These are phyloP conservation scores for Vimba vimba DNA, from an alignment of 2,113 vertebrate genomes.

Conservation along the genomic window DNA sequence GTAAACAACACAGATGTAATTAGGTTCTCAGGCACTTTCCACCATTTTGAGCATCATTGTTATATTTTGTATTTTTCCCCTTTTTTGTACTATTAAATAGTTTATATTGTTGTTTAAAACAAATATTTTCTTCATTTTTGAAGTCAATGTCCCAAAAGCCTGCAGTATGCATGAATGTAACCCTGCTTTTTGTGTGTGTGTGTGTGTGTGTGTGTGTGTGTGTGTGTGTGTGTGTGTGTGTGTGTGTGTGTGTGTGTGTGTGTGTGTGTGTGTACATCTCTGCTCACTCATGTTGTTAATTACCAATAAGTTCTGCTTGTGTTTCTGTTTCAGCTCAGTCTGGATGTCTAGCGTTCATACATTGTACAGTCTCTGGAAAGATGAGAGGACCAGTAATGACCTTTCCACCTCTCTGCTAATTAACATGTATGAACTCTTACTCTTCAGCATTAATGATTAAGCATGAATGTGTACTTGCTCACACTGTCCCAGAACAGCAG, in stretches of 20 bases:
- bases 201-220: not conserved
- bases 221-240: too few species aligned
- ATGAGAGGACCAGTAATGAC: constrained; percentile 17
- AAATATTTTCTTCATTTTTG: not conserved
- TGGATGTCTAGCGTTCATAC: not conserved
- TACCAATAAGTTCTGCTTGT: not conserved
- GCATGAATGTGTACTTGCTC: constrained; percentile 31
- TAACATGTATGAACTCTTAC: constrained; percentile 37
- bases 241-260: not conserved
- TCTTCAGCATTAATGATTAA: constrained; percentile 31
- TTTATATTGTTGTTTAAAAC: too few species aligned
- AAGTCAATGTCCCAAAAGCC: too few species aligned
- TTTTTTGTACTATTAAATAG: not conserved
- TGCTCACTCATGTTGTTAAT: not conserved
- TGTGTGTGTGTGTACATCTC: not conserved
- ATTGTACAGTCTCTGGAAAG: not conserved
- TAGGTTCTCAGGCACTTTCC: not conserved
- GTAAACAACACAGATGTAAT: not conserved
- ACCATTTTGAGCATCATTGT: not conserved
- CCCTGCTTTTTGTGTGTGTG: too few species aligned
- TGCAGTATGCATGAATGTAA: too few species aligned
- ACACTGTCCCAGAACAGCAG: constrained; percentile 15
- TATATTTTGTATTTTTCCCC: not conserved
- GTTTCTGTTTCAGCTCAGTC: not conserved
- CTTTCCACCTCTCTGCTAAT: constrained; percentile 27